phyloP scores from a whole-genome alignment of 30 jellyfish, hydroid and myxozoan genomes.

The Aurelia aurita complex sp. Pacific region DNA sequence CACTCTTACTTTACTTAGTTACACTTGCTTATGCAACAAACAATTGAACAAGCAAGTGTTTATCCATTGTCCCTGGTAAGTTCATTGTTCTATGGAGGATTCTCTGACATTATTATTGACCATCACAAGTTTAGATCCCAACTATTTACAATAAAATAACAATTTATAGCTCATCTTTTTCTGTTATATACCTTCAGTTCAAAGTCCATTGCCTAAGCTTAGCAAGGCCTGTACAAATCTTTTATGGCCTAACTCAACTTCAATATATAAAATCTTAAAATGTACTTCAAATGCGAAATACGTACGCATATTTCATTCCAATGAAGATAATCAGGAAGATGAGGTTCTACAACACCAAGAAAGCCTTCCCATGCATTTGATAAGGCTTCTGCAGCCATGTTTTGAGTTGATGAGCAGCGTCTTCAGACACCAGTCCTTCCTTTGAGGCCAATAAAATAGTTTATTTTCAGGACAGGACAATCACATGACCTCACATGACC shows the following conservation, averaged over 20 bases:
- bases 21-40: too few species aligned
- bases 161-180: too few species aligned
- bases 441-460: not conserved
- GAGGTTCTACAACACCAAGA: conserved; percentile 88
- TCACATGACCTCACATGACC: conserved; percentile 56
- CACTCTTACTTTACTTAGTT: too few species aligned
- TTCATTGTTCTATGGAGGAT: too few species aligned
- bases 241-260: not conserved
- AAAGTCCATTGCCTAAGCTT: conserved; percentile 13
- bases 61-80: too few species aligned
- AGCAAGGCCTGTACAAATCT: not conserved
- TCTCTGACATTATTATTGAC: too few species aligned
- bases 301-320: conserved; percentile 98
- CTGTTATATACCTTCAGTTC: too few species aligned
- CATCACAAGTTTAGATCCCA: too few species aligned
- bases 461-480: conserved; percentile 1
- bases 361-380: conserved; percentile 89
- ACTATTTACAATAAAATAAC: too few species aligned
- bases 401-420: not conserved
- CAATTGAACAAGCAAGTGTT: too few species aligned
- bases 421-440: not conserved
- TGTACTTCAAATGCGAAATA: conserved; percentile 14
- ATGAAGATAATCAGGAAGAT: conserved; percentile 94
- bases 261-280: not conserved
- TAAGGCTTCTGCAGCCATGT: conserved; percentile 57